These are phyloP conservation scores for Parasteatoda lunata DNA, from an alignment of 2,888 invertebrate genomes.

Conservation along the genomic window DNA sequence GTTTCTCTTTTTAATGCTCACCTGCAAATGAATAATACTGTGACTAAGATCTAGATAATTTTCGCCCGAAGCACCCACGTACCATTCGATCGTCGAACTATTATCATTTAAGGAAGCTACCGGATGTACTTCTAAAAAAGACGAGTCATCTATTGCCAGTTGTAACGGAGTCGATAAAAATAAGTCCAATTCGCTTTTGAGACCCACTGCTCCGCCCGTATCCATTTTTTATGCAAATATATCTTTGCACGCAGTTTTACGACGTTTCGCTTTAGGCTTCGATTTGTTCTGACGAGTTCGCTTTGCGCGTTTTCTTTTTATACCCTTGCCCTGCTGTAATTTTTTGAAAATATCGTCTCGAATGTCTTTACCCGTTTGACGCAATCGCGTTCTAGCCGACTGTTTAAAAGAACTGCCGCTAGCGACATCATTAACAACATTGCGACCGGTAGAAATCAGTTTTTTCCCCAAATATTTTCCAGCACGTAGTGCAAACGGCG, in stretches of 20 bases:
- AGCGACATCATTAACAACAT: background rate
- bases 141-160: conserved; percentile 8
- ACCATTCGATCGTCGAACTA: conserved; percentile 22
- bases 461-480: conserved; percentile 23
- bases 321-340: conserved; percentile 9
- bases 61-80: conserved; percentile 5
- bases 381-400: background rate
- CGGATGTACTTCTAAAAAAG: conserved; percentile 43
- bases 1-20: conserved; percentile 27
- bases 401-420: conserved; percentile 15
- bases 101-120: conserved; percentile 20
- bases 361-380: conserved; percentile 6
- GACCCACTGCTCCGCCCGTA: too few relatives aligned
- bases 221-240: conserved; percentile 35
- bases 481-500: conserved; percentile 5
- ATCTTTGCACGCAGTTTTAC: conserved; percentile 6
- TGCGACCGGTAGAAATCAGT: background rate
- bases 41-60: conserved; percentile 29
- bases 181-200: too few relatives aligned
- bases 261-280: conserved; percentile 11
- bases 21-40: conserved; percentile 24
- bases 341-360: conserved; percentile 27
- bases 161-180: conserved; percentile 5
- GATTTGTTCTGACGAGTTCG: conserved; percentile 2
- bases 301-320: conserved; percentile 9